Base-by-base conservation (phyloP, 2,797 vertebrate species). In the Sciaenops ocellatus region DNA sequence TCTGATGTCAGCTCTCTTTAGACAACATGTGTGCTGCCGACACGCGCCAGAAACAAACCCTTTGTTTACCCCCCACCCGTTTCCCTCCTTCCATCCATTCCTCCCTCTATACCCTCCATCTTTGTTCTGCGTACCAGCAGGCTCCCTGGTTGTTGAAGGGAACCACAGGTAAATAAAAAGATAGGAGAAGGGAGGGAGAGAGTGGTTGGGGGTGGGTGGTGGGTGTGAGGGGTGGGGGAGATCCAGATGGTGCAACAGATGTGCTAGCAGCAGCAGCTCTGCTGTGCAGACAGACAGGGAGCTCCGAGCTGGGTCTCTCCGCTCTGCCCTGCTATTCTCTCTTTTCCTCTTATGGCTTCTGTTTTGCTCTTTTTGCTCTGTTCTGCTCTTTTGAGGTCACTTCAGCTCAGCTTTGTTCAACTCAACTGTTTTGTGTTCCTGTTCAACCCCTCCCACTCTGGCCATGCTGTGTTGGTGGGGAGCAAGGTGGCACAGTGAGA, bases 201-300 rank as follows among this genome's bases (percentile, higher is more conserved):
- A 64, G 68, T 1, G 56, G 73, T 1, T 41, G 72, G 76, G 87
- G 66, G 83, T 70, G 83, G 78, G 80, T 69, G 78, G 81, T 73
- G 76, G 59, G 57, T 69, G 56, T 55, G 57, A 1, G 61, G 12
- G 51, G 22, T 12, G 47, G 54, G 80, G 79, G 80, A 59, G 95
- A 96, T 98, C 97, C 98, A 99, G 97, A 99, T 99, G 98, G 97
- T 96, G 96, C 96, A 96, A 96, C 98, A 99, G 98, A 99, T 99
- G 98, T 99, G 98, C 94, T 94, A 97, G 95, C 97, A 97, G 97
- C 96, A 96, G 96, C 97, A 98, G 97, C 96, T 96, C 95, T 96
- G 88, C 90, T 89, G 85, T 78, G 85, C 88, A 91, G 92, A 86
- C 85, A 94, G 91, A 92, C 89, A 91, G 82, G 66, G 89, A 86